Conservation (phyloP, 2,797 vertebrate species). For the Psittacula derbiana region DNA sequence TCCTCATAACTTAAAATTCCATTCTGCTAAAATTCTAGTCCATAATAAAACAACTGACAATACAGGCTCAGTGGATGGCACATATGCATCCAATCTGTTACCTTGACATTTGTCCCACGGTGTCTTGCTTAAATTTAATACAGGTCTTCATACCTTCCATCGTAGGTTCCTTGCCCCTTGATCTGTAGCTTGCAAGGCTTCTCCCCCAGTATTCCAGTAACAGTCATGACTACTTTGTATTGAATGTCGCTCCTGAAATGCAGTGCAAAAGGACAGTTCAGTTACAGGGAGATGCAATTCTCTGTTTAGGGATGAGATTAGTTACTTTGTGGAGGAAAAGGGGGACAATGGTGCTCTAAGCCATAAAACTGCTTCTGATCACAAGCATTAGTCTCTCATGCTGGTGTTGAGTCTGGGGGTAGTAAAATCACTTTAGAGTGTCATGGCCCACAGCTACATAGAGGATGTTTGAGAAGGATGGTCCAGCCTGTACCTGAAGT, state of each 20-base stretch:
- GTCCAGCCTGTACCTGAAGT: neutral
- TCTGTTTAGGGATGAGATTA: neutral
- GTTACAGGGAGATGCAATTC: accelerated
- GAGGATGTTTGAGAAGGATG: neutral
- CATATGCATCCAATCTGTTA: neutral
- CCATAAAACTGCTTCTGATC: neutral
- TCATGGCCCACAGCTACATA: accelerated
- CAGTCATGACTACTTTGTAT: slow-evolving; percentile 71
- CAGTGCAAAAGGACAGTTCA: neutral
- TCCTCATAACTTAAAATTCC: neutral
- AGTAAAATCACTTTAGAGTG: accelerated
- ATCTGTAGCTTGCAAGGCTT: slow-evolving; percentile 74
- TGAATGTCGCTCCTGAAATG: slow-evolving; percentile 72
- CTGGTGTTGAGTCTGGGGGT: accelerated
- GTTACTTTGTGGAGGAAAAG: neutral
- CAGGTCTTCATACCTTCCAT: slow-evolving; percentile 48
- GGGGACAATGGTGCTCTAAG: neutral
- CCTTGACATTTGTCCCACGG: neutral
- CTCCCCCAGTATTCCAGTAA: slow-evolving; percentile 83
- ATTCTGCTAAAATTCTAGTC: neutral
- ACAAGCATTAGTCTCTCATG: accelerated
- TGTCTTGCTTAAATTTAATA: neutral
- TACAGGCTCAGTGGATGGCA: neutral
- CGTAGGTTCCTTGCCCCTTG: slow-evolving; percentile 76
- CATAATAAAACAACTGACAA: neutral